Base-by-base conservation (phyloP, 2,797 vertebrate species). In the Eupleurogrammus muticus region DNA sequence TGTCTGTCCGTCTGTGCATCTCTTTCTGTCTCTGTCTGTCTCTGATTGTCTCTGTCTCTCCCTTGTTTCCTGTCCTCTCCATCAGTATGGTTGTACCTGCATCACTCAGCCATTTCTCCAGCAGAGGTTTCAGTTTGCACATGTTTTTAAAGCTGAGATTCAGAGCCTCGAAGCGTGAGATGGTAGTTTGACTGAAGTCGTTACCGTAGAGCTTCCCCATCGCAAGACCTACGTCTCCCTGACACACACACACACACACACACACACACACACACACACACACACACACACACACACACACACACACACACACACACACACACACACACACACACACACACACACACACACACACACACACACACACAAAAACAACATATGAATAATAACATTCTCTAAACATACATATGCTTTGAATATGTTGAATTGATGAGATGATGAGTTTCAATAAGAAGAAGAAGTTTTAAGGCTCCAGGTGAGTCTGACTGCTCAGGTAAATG, bases 141-240 rank as follows among this genome's bases (percentile, higher is more conserved):
- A 99, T 99, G 83, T 99, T 99, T 90, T 99, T 99, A 86, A 99
- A 99, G 90, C 98, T 99, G 35, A 99, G 93, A 83, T 99, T 99
- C 51, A 99, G 96, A 2, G 98, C 98, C 87, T 99, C 98, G 0
- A 99, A 99, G 51, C 97, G 95, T 0, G 98, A 99, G 77, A 99
- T 99, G 3, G 98, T 99, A 0, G 98, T 99, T 91, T 99, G 98
- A 90, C 98, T 99, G 93, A 99, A 99, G 73, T 99, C 98, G 0
- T 99, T 99, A 16, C 98, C 97, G 0, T 99, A 99, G 3, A 99
- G 96, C 81, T 99, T 99, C 21, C 97, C 98, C 98, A 99, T 99
- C 0, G 98, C 98, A 32, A 99, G 91, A 17, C 98, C 97, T 6
- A 99, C 97, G 0, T 99, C 97, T 20, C 97, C 97, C 97, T 99